These are phyloP conservation scores for Gymnodraco acuticeps DNA, from an alignment of 2,797 vertebrate species.

Conservation along the genomic window DNA sequence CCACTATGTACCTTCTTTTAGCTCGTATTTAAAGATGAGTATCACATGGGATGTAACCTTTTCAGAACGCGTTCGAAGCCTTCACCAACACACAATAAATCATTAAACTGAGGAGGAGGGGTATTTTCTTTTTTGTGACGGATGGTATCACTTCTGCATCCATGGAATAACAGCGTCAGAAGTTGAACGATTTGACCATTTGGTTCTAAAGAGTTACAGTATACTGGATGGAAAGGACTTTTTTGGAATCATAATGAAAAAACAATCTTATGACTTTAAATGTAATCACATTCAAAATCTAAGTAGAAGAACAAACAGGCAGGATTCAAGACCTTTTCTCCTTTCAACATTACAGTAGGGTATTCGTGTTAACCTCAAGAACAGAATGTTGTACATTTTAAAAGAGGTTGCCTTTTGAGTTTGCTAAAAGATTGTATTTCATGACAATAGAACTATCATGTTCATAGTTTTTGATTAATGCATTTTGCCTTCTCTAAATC, in stretches of 20 bases:
- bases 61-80: not conserved
- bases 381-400: not conserved
- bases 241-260: not conserved
- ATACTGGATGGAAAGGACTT: not conserved
- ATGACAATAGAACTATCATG: not conserved
- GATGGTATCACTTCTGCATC: not conserved
- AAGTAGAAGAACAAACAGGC: not conserved
- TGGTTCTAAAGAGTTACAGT: not conserved
- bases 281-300: not conserved
- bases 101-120: too few species aligned
- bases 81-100: not conserved
- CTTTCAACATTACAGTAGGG: not conserved
- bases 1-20: not conserved
- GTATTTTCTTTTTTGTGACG: not conserved
- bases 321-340: not conserved
- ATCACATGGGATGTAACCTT: not conserved
- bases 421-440: not conserved
- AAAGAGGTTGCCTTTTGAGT: not conserved
- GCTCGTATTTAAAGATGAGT: not conserved
- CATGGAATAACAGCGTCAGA: not conserved
- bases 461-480: conserved; percentile 17
- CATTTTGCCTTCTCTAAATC: not conserved
- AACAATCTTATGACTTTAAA: not conserved
- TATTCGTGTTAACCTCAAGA: not conserved
- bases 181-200: not conserved